These are phyloP conservation scores for Drosophila truncata DNA, from an alignment of 1,140 invertebrate species.

Conservation along the genomic window DNA sequence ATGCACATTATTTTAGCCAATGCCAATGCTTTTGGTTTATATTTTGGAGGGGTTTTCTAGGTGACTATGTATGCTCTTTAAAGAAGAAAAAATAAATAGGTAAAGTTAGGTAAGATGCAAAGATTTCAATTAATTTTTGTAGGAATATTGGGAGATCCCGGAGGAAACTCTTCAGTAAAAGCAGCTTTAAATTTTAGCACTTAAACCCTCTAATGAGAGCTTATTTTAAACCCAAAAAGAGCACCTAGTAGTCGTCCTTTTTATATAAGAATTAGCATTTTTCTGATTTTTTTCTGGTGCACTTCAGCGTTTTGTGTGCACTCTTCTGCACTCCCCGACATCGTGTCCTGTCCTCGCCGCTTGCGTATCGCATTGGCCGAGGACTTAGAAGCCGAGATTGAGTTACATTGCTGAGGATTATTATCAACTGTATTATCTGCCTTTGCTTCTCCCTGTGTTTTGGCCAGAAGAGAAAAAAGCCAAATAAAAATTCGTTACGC, in stretches of 20 bases:
- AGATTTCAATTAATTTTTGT: no score
- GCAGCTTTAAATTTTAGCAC: no score
- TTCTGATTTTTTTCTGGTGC: constrained; percentile 30
- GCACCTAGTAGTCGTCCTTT: not conserved
- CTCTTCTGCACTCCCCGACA: constrained; percentile 6
- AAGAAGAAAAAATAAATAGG: no score
- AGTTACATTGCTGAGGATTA: constrained; percentile 83
- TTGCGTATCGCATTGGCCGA: constrained; percentile 66
- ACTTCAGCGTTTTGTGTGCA: constrained; percentile 23
- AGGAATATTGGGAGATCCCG: no score
- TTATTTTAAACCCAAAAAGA: not conserved
- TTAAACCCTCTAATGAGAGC: not conserved
- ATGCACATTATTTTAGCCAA: constrained; percentile 73
- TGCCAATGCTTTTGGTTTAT: constrained; percentile 6
- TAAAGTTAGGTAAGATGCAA: no score
- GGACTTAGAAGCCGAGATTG: constrained; percentile 76
- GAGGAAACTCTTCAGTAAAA: not conserved
- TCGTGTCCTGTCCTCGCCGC: constrained; percentile 47
- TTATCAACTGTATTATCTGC: constrained; percentile 80
- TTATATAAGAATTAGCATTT: not conserved
- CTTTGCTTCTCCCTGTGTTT: constrained; percentile 33
- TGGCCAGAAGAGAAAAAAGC: constrained; percentile 50
- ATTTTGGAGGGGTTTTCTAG: no score
- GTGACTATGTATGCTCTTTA: not conserved
- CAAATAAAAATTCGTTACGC: constrained; percentile 82